Evolutionary conservation across 2,797 vertebrate species (phyloP).

Genomic region (Setipinna tenuifilis): DNA sequence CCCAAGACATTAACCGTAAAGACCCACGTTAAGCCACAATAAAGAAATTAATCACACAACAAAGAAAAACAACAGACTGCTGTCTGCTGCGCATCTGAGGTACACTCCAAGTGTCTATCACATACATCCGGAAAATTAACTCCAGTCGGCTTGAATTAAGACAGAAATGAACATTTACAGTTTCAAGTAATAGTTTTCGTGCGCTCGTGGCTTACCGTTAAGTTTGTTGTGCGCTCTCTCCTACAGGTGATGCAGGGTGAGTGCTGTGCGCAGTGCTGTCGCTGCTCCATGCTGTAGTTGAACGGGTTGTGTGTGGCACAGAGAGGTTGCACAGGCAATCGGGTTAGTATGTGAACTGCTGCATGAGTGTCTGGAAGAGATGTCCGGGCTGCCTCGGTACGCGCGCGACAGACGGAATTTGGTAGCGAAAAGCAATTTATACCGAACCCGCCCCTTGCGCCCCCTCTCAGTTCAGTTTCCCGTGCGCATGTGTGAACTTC

Average conservation of each 20-base stretch:
- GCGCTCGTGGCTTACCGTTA: slow-evolving; percentile 65
- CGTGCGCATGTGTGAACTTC: slow-evolving; percentile 52
- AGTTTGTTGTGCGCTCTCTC: slow-evolving; percentile 66
- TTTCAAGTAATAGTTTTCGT: slow-evolving; percentile 26
- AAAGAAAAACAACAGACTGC: neutral
- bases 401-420: slow-evolving; percentile 72
- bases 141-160: neutral
- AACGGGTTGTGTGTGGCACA: slow-evolving; percentile 18
- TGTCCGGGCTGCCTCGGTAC: slow-evolving; percentile 73
- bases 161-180: neutral
- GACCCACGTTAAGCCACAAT: neutral
- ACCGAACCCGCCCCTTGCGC: slow-evolving; percentile 67
- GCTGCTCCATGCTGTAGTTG: slow-evolving; percentile 51
- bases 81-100: neutral
- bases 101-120: neutral
- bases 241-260: slow-evolving; percentile 55
- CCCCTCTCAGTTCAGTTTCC: slow-evolving; percentile 52
- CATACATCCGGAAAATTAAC: neutral
- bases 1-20: neutral
- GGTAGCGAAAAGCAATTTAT: slow-evolving; percentile 73
- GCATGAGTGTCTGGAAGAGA: slow-evolving; percentile 51
- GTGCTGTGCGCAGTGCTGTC: slow-evolving; percentile 44
- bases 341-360: slow-evolving; percentile 58
- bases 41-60: neutral
- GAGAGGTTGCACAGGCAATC: slow-evolving; percentile 38